Evolutionary conservation across 2,888 invertebrate species (phyloP), one percentile per base, ranked within the genome.

Genomic region (Watsonalla binaria): DNA sequence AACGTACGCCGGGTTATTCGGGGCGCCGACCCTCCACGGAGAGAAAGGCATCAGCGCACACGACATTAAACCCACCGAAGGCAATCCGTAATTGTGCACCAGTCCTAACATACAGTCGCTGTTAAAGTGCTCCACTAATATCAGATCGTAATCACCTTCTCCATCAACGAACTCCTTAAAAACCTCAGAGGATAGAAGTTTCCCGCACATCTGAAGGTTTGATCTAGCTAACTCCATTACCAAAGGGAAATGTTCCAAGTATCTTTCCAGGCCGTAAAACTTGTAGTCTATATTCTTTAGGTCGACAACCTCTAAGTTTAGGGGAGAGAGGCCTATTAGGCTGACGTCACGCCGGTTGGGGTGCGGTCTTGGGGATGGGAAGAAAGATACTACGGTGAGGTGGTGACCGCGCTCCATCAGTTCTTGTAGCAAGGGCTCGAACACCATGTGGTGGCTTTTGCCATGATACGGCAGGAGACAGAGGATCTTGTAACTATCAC

Each of bases 391-490:
- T 0, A 92, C 88, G 2, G 90, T 92, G 0, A 92, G 34, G 0
- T 88, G 72, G 61, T 92, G 90, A 4, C 91, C 91, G 0, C 87
- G 77, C 0, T 57, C 59, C 0, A 78, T 79, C 47, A 92, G 62
- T 54, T 87, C 87, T 2, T 82, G 72, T 2, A 92, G 57, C 6
- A 92, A 63, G 0, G 90, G 86, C 47, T 85, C 80, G 57, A 91
- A 91, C 5, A 92, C 85, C 61, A 84, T 80, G 58, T 90, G 84
- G 60, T 92, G 92, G 52, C 92, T 92, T 54, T 86, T 89, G 0
- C 92, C 92, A 0, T 78, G 73, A 57, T 91, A 88, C 2, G 85
- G 83, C 45, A 92, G 80, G 0, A 88, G 57, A 9, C 80, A 88
- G 6, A 92, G 70, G 47, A 92, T 85, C 48, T 68, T 74, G 50